Evolutionary conservation across 2,888 invertebrate genomes (phyloP), one percentile per base, ranked within the genome.

Genomic region (Agrilus mali): DNA sequence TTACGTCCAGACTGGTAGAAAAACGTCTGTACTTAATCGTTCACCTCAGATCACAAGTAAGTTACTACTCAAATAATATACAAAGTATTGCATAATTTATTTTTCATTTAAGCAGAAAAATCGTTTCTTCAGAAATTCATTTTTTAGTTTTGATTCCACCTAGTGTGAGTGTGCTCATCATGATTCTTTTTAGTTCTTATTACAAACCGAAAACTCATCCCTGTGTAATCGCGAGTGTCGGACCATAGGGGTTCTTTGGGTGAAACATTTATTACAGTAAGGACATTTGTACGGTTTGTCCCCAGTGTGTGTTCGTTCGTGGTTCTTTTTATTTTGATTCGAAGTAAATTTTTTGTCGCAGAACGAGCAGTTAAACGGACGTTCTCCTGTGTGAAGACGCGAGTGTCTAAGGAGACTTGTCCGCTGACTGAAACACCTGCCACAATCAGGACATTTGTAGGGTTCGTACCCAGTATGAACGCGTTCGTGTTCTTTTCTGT

Each of bases 301-400:
- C 38, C 76, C 77, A 50, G 72, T 72, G 65, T 77, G 76, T 59
- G 71, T 74, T 60, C 76, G 64, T 59, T 74, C 71, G 60, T 77
- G 77, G 47, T 75, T 74, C 51, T 73, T 71, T 44, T 77, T 68
- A 36, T 75, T 75, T 48, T 74, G 73, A 7, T 72, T 67, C 63
- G 75, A 75, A 41, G 69, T 71, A 64, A 76, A 76, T 31, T 72
- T 72, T 60, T 76, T 76, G 13, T 72, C 73, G 61, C 77, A 77
- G 58, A 71, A 68, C 46, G 71, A 65, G 59, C 77, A 77, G 45
- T 71, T 69, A 62, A 75, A 73, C 36, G 76, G n/a, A n/a, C n/a
- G n/a, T n/a, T n/a, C n/a, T 73, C 73, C 62, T 75, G 75, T 0
- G 62, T 77, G 77, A 42, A 74, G 73, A 39, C 75, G 67, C 61